Percentiles rank a stretch among this genome's conserved stretches.
Evolutionary conservation across 2,888 invertebrate species (phyloP).

Genomic region (Idaea straminata): DNA sequence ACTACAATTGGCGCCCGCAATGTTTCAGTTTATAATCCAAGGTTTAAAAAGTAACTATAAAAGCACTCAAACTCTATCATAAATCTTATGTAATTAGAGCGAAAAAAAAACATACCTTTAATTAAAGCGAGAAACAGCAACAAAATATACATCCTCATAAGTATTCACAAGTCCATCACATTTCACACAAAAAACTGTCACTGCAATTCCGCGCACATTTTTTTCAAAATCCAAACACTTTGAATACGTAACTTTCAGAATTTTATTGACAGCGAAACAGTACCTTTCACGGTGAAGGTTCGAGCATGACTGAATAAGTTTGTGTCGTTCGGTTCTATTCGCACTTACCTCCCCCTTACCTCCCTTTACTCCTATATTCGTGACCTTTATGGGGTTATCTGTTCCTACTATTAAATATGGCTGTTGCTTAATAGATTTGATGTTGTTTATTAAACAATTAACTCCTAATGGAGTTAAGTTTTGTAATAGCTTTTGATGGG

Average conservation of each 20-base stretch:
- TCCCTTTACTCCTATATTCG: slow-evolving; percentile 63
- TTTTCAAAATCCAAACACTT: slow-evolving; percentile 3
- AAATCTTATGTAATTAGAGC: slow-evolving; percentile 9
- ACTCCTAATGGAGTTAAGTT: neutral
- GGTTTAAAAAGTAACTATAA: too few species aligned
- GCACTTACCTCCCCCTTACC: slow-evolving; percentile 57
- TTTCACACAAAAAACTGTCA: slow-evolving; percentile 51
- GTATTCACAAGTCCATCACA: slow-evolving; percentile 63
- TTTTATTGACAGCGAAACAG: slow-evolving; percentile 27
- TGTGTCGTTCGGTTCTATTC: slow-evolving; percentile 40
- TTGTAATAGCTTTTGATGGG: slow-evolving; percentile 1
- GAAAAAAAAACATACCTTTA: slow-evolving; percentile 52
- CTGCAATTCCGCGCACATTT: slow-evolving; percentile 12
- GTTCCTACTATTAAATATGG: slow-evolving; percentile 43
- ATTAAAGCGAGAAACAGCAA: slow-evolving; percentile 62
- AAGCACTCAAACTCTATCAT: too few species aligned
- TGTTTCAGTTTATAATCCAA: too few species aligned
- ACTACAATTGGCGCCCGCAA: too few species aligned
- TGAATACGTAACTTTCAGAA: slow-evolving; percentile 7
- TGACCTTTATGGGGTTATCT: slow-evolving; percentile 65
- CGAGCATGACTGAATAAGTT: slow-evolving; percentile 54
- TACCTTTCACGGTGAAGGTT: slow-evolving; percentile 39
- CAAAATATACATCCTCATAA: slow-evolving; percentile 71
- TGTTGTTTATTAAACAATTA: slow-evolving; percentile 2
- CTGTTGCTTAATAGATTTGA: slow-evolving; percentile 26